Evolutionary conservation across 2,888 invertebrate species (phyloP), one percentile per base, ranked within the genome.

Genomic region (Heteromyza rotundicornis): DNA sequence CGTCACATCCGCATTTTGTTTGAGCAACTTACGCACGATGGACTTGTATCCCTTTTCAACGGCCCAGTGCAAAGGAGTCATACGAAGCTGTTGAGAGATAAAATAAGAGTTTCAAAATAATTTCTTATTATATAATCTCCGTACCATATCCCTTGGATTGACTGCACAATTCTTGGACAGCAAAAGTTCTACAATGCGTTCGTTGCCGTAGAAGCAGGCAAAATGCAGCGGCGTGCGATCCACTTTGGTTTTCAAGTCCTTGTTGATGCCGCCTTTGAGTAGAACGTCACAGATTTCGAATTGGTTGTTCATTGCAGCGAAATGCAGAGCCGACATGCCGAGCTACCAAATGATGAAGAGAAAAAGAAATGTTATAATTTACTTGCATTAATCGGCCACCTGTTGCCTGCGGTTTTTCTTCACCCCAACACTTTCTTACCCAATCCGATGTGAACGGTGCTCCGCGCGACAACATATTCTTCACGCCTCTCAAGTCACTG

Each of bases 21-120:
- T 86, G 54, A 96, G 81, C 67, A 97, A 85, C 65, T 88, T 80
- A 57, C 88, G 86, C 49, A 91, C 92, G 52, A 91, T 87, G 63
- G 86, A 85, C 22, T 86, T 81, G 83, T 94, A 92, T 1, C 90
- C 90, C 73, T 91, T 89, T 84, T 94, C 92, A 47, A 92, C 92
- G 5, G 96, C 95, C 96, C 96, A 96, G 85, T 97, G 96, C 61
- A 97, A 85, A 40, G 96, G 94, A 47, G 96, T 96, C 96, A 94
- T 94, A 74, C 88, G 88, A 17, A 94, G 83, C 92, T 93, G 75
- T 51, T n/a, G 5, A n/a, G n/a, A n/a, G n/a, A n/a, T n/a, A n/a
- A n/a, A n/a, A n/a, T n/a, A n/a, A n/a, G 50, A 16, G 35, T 27
- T 22, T 20, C 53, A 20, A 53, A 55, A 50, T 35, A 44, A 20